phyloP scores from a whole-genome alignment of 2,797 vertebrate species.

The Rhinoraja longicauda region DNA sequence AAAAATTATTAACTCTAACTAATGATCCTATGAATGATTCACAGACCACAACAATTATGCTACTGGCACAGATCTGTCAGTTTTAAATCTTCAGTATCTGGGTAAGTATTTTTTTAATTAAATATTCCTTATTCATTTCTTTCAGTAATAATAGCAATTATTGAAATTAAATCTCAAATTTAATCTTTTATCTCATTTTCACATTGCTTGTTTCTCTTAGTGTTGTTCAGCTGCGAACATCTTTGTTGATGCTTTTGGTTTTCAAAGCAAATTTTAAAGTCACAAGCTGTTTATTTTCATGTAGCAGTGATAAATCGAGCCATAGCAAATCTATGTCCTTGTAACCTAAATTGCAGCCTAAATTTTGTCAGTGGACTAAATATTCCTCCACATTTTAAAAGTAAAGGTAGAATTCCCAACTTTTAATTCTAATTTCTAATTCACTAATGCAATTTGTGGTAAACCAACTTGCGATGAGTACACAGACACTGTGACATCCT shows the following conservation, averaged over 20 bases:
- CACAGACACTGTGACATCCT: no score
- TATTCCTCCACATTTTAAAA: neutral
- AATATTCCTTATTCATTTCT: slow-evolving; percentile 35
- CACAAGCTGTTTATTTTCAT: neutral
- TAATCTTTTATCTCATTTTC: neutral
- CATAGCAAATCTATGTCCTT: neutral
- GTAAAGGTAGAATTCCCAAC: no score
- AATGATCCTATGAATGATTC: slow-evolving; percentile 37
- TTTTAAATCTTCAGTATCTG: slow-evolving; percentile 35
- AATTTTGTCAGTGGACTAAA: neutral
- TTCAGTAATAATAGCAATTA: slow-evolving; percentile 4
- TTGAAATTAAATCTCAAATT: slow-evolving; percentile 28
- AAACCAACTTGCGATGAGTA: no score
- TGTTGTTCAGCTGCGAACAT: neutral
- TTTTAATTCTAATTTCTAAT: neutral
- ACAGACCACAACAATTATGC: slow-evolving; percentile 30
- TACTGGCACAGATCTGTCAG: neutral
- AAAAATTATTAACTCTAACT: slow-evolving; percentile 32
- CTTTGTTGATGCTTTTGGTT: neutral
- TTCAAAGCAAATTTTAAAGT: neutral
- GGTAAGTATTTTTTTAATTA: slow-evolving; percentile 31
- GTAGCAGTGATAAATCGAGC: no score
- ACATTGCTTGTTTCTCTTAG: neutral
- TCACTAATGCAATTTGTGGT: neutral
- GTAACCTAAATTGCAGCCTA: neutral